phyloP scores from a whole-genome alignment of 2,797 vertebrate genomes.

The Spinus olivaceus region DNA sequence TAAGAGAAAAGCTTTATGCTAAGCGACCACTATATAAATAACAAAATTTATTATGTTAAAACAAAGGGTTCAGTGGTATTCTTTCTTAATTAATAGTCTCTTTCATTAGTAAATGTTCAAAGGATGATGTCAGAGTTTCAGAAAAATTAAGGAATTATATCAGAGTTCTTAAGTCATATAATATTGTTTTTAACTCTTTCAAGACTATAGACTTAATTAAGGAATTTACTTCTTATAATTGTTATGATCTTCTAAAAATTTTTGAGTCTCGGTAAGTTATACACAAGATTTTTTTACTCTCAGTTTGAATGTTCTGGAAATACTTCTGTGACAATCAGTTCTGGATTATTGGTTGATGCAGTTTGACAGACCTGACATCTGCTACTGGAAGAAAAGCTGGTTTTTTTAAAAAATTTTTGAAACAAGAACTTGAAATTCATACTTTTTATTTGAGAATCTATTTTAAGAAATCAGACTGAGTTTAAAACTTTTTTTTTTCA shows the following conservation, averaged over 20 bases:
- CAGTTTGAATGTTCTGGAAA: background rate
- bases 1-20: background rate
- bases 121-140: background rate
- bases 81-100: background rate
- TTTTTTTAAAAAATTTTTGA: background rate
- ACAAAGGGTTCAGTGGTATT: background rate
- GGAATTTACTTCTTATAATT: background rate
- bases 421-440: background rate
- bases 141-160: background rate
- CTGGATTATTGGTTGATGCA: background rate
- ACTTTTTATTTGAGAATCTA: background rate
- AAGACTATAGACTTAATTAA: background rate
- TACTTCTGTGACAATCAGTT: background rate
- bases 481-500: conserved; percentile 49
- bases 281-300: background rate
- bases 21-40: background rate
- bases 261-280: background rate
- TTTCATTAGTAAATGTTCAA: background rate
- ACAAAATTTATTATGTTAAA: background rate
- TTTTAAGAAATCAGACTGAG: background rate
- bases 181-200: background rate
- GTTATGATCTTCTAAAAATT: background rate
- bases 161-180: background rate
- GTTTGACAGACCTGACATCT: background rate
- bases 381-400: background rate